These are phyloP conservation scores for Spisula subtruncata DNA, from an alignment of 2,888 invertebrate species.

Conservation along the genomic window DNA sequence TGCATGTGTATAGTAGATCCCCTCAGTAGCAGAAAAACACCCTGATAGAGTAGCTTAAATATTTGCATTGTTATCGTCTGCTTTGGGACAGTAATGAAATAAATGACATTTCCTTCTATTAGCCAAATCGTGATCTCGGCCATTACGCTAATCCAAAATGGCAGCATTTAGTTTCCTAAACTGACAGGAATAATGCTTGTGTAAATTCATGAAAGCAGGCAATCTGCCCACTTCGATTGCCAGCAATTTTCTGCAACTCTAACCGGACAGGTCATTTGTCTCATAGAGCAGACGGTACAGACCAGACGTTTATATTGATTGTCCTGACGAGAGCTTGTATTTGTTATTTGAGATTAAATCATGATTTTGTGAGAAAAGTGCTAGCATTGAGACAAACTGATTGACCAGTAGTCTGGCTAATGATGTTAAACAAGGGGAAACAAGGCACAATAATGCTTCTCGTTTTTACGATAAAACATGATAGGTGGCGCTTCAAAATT, in stretches of 20 bases:
- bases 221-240: conserved; percentile 45
- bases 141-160: conserved; percentile 29
- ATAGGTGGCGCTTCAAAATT: background rate
- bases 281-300: background rate
- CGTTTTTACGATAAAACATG: conserved; percentile 15
- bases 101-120: conserved; percentile 25
- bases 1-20: no score
- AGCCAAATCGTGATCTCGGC: conserved; percentile 5
- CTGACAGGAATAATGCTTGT: conserved; percentile 27
- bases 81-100: conserved; percentile 27
- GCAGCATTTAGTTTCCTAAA: conserved; percentile 31
- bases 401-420: conserved; percentile 46
- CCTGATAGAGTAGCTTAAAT: background rate
- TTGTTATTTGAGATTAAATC: conserved; percentile 38
- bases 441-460: conserved; percentile 33
- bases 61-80: conserved; percentile 31
- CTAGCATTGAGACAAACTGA: conserved; percentile 36
- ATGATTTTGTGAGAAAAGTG: conserved; percentile 40
- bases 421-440: conserved; percentile 30
- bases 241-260: conserved; percentile 39
- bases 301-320: conserved; percentile 33
- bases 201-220: conserved; percentile 39
- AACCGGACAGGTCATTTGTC: conserved; percentile 44
- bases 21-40: background rate
- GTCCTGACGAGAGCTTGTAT: conserved; percentile 1